These are phyloP conservation scores for Gymnocheta viridis DNA, from an alignment of 2,888 invertebrate species.

Conservation along the genomic window DNA sequence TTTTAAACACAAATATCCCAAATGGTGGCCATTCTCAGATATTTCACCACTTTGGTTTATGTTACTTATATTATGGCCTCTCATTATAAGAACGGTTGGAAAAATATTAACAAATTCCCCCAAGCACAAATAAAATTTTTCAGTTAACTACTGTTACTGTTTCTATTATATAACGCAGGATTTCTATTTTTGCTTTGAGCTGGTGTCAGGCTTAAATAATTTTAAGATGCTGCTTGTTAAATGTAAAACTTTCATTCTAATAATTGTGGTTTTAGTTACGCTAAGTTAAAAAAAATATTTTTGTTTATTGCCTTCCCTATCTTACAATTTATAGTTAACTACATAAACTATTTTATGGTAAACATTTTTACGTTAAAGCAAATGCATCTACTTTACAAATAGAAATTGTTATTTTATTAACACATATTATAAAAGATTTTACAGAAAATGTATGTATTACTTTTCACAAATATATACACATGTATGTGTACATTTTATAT, in stretches of 20 bases:
- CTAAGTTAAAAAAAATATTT: neutral
- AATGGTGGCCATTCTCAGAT: slow-evolving; percentile 86
- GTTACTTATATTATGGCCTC: slow-evolving; percentile 80
- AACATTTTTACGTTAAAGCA: too few species aligned
- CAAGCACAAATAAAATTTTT: slow-evolving; percentile 12
- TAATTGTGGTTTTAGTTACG: slow-evolving; percentile 11
- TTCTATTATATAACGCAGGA: neutral
- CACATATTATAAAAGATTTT: neutral
- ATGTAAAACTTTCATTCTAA: neutral
- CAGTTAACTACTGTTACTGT: neutral
- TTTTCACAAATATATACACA: neutral
- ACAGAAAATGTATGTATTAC: neutral
- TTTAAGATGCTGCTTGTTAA: slow-evolving; percentile 2
- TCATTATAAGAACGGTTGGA: slow-evolving; percentile 75
- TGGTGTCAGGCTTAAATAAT: slow-evolving; percentile 39
- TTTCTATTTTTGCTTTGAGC: neutral
- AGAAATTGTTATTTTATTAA: neutral
- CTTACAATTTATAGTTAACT: too few species aligned
- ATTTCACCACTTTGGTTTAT: slow-evolving; percentile 82
- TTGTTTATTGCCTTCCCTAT: too few species aligned
- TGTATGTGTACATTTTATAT: neutral
- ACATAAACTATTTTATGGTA: too few species aligned
- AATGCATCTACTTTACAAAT: too few species aligned
- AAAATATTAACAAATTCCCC: slow-evolving; percentile 37
- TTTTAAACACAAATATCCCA: slow-evolving; percentile 77